Conservation (phyloP, 2,888 invertebrate species). For the Lithosia quadra region DNA sequence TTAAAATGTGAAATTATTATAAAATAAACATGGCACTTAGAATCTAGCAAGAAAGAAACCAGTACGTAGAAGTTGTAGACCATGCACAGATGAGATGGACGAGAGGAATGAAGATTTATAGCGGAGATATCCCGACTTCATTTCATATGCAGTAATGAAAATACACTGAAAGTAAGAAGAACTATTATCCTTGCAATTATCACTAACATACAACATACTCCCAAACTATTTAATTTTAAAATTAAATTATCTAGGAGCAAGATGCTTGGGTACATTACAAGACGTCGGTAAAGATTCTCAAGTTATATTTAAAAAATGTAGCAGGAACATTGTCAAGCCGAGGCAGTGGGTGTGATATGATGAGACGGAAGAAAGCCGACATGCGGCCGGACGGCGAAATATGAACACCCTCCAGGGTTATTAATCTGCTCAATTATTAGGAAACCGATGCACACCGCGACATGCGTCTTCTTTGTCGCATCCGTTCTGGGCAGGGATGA, state of each 20-base stretch:
- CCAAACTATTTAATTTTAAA: background rate
- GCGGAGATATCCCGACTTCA: background rate
- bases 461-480: constrained; percentile 77
- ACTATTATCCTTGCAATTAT: background rate
- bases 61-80: background rate
- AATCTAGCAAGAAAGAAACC: background rate
- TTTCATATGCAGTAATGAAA: no score
- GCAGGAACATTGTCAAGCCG: constrained; percentile 28
- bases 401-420: constrained; percentile 78
- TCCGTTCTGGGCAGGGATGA: constrained; percentile 75
- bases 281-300: constrained; percentile 11
- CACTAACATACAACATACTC: background rate
- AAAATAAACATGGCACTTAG: background rate
- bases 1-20: background rate
- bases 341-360: constrained; percentile 49
- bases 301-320: constrained; percentile 35
- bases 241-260: background rate
- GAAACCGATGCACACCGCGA: constrained; percentile 77
- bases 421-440: constrained; percentile 84
- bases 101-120: no score
- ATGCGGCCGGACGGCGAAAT: constrained; percentile 76
- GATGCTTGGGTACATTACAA: background rate
- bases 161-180: no score
- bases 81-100: background rate
- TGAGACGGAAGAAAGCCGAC: constrained; percentile 52